Evolutionary conservation across 2,113 vertebrate genomes (phyloP), one percentile per base, ranked within the genome.

Genomic region (Rhinogobius similis): DNA sequence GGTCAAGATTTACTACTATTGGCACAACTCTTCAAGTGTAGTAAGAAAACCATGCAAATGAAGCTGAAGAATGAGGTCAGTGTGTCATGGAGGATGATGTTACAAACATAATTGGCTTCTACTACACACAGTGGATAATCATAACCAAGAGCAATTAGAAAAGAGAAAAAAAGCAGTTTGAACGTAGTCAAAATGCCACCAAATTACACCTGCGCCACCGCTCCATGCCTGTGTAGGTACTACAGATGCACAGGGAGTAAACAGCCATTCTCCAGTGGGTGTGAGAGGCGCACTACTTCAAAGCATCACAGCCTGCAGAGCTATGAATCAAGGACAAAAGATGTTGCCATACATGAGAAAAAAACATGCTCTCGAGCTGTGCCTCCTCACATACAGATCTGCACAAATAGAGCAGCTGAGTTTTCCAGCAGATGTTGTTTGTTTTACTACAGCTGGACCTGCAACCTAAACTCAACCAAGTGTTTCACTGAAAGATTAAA

Each of bases 381-480:
- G 7, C 67, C 61, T 32, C 69, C 21, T 26, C 67, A 50, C 61
- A 18, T 61, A 26, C 75, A 27, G 58, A 61, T 56, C 18, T 18
- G 59, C 43, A 38, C 5, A 61, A 38, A 50, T 39, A 50, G 46
- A 46, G 12, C 23, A 7, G 67, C 62, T 58, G 62, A 68, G 55
- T 74, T 65, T 10, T 1, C 48, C 73, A 61, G 61, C 87, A 89
- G 83, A 82, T 89, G 85, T 77, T 84, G 79, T 87, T 89, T 89
- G 61, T 78, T 66, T 79, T 78, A 69, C 61, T 68, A 14, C 85
- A 88, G 77, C 69, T 82, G 84, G 78, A 82, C 59, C 71, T 50
- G 66, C 58, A 77, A 53, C 76, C 58, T 77, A 53, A 73, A 75
- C 52, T 39, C 41, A 72, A 63, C 68, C 68, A 56, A 74, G 52